Evolutionary conservation across 2,113 vertebrate genomes (phyloP), one percentile per base, ranked within the genome.

Genomic region (Pteruthius melanotis): DNA sequence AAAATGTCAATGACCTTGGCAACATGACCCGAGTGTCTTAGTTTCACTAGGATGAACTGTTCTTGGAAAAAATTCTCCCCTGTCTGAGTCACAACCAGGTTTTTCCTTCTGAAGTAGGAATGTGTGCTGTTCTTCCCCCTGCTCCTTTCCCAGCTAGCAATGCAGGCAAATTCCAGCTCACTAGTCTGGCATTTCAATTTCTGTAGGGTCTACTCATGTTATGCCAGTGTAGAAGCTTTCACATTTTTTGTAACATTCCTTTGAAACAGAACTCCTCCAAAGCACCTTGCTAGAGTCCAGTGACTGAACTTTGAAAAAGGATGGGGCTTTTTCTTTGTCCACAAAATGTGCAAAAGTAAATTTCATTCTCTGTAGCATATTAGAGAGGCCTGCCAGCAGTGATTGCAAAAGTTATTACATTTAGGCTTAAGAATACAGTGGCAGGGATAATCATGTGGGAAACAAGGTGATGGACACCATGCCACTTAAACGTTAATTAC

Each of bases 21-120:
- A 97, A 77, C 66, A 77, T 49, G 54, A 92, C 89, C 74, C 47
- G 45, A 78, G 65, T 90, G 90, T 89, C 70, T 91, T 87, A 86
- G 88, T 95, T 96, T 95, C 89, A 96, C 87, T 96, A 93, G 96
- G 96, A 98, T 97, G 97, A 97, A 97, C 97, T 97, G 97, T 97
- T 94, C 94, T 93, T 81, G 97, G 98, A 97, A 97, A 97, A 95
- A 96, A 96, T 85, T 97, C 69, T 96, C 79, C 94, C 64, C 56
- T 72, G 45, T 92, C 90, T 98, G 98, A 97, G 89, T 98, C 97
- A 98, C 79, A 45, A 81, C 17, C 65, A 95, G 91, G 88, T 97
- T 97, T 97, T 98, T 97, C 94, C 90, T 98, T 96, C 89, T 95
- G 84, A 78, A 97, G 93, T 68, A 96, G 87, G 81, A 97, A 97